These are phyloP conservation scores for Oxygymnocypris stewartii DNA, from an alignment of 2,113 vertebrate genomes.

Conservation along the genomic window DNA sequence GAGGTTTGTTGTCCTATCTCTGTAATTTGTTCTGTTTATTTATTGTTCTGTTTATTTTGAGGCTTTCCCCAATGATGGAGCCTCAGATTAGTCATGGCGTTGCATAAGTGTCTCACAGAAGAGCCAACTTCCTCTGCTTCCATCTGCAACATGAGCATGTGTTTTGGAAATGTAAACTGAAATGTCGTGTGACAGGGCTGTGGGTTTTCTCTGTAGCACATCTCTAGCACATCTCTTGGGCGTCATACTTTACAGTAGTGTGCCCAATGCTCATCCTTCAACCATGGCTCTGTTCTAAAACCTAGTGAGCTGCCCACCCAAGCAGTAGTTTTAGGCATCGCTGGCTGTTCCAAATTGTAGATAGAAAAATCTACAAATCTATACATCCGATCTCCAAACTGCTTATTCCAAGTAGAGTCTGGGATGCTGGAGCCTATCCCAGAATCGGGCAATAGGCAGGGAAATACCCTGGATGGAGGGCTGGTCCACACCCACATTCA, in stretches of 20 bases:
- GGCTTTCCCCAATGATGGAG: conserved; percentile 29
- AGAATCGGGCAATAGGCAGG: not conserved
- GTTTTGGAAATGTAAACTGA: conserved; percentile 19
- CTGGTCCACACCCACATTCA: not conserved
- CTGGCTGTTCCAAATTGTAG: not conserved
- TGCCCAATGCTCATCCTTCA: not conserved
- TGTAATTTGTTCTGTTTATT: conserved; percentile 17
- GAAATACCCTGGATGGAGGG: not conserved
- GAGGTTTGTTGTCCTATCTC: not conserved
- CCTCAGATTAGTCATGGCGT: conserved; percentile 44
- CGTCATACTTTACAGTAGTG: not conserved
- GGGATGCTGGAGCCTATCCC: not conserved
- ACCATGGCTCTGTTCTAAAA: not conserved
- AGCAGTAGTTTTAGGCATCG: not conserved
- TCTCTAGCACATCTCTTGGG: not conserved
- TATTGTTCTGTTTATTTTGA: conserved; percentile 37
- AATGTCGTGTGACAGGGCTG: not conserved
- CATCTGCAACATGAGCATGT: not conserved
- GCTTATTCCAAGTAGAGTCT: not conserved
- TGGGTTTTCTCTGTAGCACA: too few relatives aligned
- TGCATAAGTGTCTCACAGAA: conserved; percentile 30
- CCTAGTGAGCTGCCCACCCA: not conserved
- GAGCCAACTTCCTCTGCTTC: not conserved
- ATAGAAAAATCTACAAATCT: not conserved
- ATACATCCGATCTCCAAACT: not conserved